phyloP scores from a whole-genome alignment of 2,888 invertebrate species.

The Heliothis peltigera region DNA sequence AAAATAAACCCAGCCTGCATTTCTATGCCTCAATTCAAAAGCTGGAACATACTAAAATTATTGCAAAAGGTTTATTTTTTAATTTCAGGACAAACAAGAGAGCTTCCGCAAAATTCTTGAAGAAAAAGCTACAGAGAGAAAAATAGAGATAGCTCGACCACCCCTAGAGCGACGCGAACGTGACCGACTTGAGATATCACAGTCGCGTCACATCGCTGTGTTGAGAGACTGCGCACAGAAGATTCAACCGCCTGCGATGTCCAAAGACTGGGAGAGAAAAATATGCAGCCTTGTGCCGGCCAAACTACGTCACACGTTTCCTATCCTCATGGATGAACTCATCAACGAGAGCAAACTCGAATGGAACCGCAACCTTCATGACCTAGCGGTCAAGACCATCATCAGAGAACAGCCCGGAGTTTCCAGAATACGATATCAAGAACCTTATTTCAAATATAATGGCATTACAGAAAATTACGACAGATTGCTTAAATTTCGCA shows the following conservation, averaged over 20 bases:
- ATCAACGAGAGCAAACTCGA: conserved; percentile 89
- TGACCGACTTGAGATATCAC: conserved; percentile 85
- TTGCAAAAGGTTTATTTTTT: no score
- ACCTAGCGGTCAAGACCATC: conserved; percentile 91
- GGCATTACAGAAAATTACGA: conserved; percentile 91
- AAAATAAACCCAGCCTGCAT: no score
- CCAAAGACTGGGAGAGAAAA: conserved; percentile 90
- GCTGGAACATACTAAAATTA: no score
- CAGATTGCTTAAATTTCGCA: conserved; percentile 89
- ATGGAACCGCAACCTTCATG: conserved; percentile 91
- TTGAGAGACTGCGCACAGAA: conserved; percentile 90
- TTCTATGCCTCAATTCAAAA: no score
- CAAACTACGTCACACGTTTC: conserved; percentile 89
- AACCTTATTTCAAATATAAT: conserved; percentile 90
- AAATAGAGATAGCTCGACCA: conserved; percentile 78
- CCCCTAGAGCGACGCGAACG: conserved; percentile 76
- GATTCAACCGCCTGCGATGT: conserved; percentile 91
- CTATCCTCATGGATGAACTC: conserved; percentile 86
- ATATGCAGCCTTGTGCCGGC: conserved; percentile 90
- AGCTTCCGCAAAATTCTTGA: conserved; percentile 81
- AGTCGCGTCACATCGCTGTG: conserved; percentile 87
- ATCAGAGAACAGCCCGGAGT: conserved; percentile 90
- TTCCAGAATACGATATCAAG: conserved; percentile 81
- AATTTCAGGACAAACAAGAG: conserved; percentile 82
- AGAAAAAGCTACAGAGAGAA: conserved; percentile 80